Percentiles rank a stretch among this genome's conserved stretches.
phyloP scores from a whole-genome alignment of 1,140 invertebrate genomes.

The Dendrolimus kikuchii region DNA sequence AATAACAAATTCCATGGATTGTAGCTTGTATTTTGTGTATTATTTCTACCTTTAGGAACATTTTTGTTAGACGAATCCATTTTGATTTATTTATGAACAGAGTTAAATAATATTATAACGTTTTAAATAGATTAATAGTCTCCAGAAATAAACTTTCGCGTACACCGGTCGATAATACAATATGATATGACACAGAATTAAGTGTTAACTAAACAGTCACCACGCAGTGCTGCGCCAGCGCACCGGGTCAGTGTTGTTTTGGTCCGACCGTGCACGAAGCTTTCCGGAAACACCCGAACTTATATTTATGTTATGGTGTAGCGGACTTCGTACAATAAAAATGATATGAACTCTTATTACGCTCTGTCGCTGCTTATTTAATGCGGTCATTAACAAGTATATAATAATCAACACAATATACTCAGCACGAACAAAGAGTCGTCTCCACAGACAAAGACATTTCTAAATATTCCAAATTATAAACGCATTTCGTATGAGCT shows the following conservation, averaged over 20 bases:
- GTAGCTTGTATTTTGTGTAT: conserved; percentile 31
- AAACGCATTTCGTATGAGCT: too few relatives aligned
- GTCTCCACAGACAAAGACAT: too few relatives aligned
- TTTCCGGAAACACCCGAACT: conserved; percentile 41
- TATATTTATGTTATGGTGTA: conserved; percentile 32
- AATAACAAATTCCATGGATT: conserved; percentile 60
- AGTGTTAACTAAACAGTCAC: conserved; percentile 32
- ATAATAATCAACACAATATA: too few relatives aligned
- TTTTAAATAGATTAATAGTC: conserved; percentile 1
- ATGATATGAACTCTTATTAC: background rate
- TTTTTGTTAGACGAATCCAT: conserved; percentile 51
- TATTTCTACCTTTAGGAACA: conserved; percentile 29
- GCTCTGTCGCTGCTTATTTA: too few relatives aligned
- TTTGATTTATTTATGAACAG: conserved; percentile 5
- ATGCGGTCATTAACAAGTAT: too few relatives aligned
- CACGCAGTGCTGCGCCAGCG: conserved; percentile 5
- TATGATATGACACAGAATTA: conserved; percentile 33
- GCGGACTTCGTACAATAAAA: conserved; percentile 22
- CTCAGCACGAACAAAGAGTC: too few relatives aligned
- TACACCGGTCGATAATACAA: conserved; percentile 37
- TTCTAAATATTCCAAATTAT: too few relatives aligned
- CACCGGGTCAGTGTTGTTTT: conserved; percentile 43
- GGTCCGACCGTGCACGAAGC: conserved; percentile 44
- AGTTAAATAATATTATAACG: conserved; percentile 7
- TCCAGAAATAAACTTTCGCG: conserved; percentile 20